Evolutionary conservation across 2,797 vertebrate species (phyloP).

Genomic region (Brotula barbata): DNA sequence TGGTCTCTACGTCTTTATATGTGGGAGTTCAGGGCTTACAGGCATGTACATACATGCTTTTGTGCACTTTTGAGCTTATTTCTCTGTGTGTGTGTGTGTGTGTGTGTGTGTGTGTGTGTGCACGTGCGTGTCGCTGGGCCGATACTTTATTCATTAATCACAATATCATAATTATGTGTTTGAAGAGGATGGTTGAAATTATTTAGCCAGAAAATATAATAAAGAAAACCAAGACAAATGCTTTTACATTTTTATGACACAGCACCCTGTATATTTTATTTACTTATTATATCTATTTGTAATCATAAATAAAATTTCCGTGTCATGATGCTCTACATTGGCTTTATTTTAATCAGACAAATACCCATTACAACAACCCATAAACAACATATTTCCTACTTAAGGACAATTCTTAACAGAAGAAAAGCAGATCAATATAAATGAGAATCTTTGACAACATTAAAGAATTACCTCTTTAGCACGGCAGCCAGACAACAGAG

Average conservation of each 20-base stretch:
- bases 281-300: too few species aligned
- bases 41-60: conserved; percentile 1
- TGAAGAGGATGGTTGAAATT: neutral
- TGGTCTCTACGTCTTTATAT: conserved; percentile 35
- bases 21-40: conserved; percentile 17
- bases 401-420: neutral
- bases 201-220: too few species aligned
- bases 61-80: conserved; percentile 1
- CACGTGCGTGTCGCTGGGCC: neutral
- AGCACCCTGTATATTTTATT: too few species aligned
- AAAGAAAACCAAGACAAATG: too few species aligned
- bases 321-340: too few species aligned
- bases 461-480: conserved; percentile 3
- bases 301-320: too few species aligned
- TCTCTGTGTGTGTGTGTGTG: neutral
- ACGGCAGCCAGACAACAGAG: conserved; percentile 1
- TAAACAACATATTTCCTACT: neutral
- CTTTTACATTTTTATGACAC: too few species aligned
- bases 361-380: neutral
- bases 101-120: conserved; percentile 1
- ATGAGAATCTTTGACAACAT: neutral
- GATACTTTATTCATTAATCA: too few species aligned
- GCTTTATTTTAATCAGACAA: neutral
- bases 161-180: too few species aligned
- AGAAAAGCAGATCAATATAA: neutral